Conservation (phyloP, 2,113 vertebrate genomes). For the Pipa parva region DNA sequence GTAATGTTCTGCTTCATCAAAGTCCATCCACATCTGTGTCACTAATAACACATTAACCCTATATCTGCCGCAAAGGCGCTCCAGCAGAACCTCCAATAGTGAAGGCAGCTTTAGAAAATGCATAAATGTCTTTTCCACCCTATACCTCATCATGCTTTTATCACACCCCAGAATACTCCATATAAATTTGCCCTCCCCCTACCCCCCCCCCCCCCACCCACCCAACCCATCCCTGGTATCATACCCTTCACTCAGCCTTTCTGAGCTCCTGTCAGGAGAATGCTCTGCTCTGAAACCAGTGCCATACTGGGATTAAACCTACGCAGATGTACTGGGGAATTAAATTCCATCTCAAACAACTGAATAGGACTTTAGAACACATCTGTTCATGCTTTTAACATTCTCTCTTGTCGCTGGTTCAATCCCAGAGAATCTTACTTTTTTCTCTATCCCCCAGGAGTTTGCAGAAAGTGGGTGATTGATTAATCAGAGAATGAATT, state of each 20-base stretch:
- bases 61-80: background rate
- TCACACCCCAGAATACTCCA: background rate
- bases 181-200: background rate
- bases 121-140: background rate
- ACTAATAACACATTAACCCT: slow-evolving; percentile 21
- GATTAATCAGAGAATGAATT: background rate
- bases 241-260: too few relatives aligned
- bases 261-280: too few relatives aligned
- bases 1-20: slow-evolving; percentile 31
- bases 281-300: slow-evolving; percentile 9
- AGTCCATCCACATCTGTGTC: slow-evolving; percentile 36
- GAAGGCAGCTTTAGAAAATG: background rate
- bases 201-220: background rate
- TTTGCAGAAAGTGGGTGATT: background rate
- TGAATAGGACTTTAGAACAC: slow-evolving; percentile 2
- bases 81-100: background rate
- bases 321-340: slow-evolving; percentile 34
- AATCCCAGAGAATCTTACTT: background rate
- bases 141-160: background rate
- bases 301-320: slow-evolving; percentile 31
- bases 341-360: slow-evolving; percentile 25
- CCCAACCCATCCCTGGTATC: too few relatives aligned
- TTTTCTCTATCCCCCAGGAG: background rate
- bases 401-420: background rate
- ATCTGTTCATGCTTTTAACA: slow-evolving; percentile 24